Base-by-base conservation (phyloP, 1,140 invertebrate genomes). In the Penaeus japonicus region DNA sequence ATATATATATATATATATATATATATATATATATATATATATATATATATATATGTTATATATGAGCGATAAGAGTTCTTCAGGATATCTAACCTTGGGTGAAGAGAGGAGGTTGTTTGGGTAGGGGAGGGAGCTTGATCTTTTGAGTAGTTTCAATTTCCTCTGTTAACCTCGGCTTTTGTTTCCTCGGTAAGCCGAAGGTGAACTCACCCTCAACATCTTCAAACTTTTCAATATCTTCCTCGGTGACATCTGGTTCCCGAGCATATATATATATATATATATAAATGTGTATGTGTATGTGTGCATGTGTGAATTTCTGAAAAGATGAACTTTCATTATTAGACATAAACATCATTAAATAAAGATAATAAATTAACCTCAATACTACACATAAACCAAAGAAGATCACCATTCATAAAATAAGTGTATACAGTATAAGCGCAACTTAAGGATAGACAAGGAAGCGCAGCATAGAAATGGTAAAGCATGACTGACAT, bases 181-280 rank as follows among this genome's bases (percentile, higher is more conserved):
- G 82, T 77, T 84, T 91, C 10, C 90, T 80, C 24, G 91, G 84
- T 17, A 92, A 59, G 35, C 90, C 90, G 39, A 92, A 85, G 32
- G 91, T 92, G 57, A 92, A 91, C 79, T 91, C 87, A 84, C 91
- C 91, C 83, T 92, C 91, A 55, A 91, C 91, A 57, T 92, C 91
- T 73, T 91, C 89, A 17, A 70, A 47, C 57, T 90, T 62, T 87
- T 91, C 90, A 47, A 47, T 39, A 17, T 81, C 70, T 53, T 70
- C 83, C 70, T 70, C 62, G 5, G 39, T 20, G 27, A 53, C 75
- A 22, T 82, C 78, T 55, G 81, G 78, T 53, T 88, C 81, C 18
- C 55, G 70, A 22, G 84, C 15, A 47, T 10, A 47, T 47, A 47
- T 47, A 47, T 47, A 47, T 47, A 47, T 47, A 47, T 47, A 47